Base-by-base conservation (phyloP, 1,140 invertebrate species). In the Trachymyrmex septentrionalis region DNA sequence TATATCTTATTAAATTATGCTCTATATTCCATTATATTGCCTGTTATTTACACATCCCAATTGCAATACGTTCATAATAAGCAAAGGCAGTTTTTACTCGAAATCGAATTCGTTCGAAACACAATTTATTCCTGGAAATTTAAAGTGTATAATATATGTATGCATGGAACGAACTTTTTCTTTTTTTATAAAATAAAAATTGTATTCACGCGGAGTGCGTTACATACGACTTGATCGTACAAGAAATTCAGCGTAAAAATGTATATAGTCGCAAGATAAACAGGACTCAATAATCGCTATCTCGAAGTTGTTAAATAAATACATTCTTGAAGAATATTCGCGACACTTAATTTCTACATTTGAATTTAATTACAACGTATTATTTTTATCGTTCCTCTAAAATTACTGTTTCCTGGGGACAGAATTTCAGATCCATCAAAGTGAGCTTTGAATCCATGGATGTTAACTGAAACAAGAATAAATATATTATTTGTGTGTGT, bases 381-480 rank as follows among this genome's bases (percentile, higher is more conserved):
- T 89, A 94, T 93, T 96, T 97, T 96, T 97, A 98, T 97, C 97
- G 97, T 95, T 99, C 98, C 95, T 99, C 98, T 89, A 99, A 95
- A 95, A 98, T 98, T 86, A 99, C 96, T 84, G 98, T 99, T 96
- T 99, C 98, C 96, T 99, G 98, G 78, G 98, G 97, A 96, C 96
- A 98, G 80, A 99, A 96, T 95, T 98, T 98, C 82, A 98, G 95
- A 91, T 97, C 96, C 94, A 97, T 96, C 82, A 99, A 95, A 76
- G 98, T 98, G 94, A 97, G 96, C 89, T 96, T 96, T 24, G 95
- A 95, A 95, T 98, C 97, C 93, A 98, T 96, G 57, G 96, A 96
- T 86, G 98, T 98, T 92, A 99, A 96, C 98, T 98, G 95, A n/a
- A 96, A 96, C 84, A 30, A 80, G 75, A 9, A 55, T 0, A 30